phyloP scores from a whole-genome alignment of 1,140 invertebrate genomes.

The Dufourea novaeangliae region DNA sequence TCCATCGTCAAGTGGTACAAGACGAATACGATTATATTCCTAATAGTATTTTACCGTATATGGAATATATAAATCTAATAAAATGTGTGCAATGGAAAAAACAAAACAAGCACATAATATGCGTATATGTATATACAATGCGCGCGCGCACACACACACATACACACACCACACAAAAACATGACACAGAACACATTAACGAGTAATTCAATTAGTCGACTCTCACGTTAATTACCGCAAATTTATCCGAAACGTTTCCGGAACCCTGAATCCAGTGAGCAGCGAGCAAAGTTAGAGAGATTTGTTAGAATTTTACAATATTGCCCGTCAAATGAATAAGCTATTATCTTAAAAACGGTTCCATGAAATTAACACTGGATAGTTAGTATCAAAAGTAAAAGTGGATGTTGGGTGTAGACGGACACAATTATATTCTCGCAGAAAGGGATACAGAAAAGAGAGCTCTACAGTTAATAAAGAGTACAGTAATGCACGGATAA shows the following conservation, averaged over 20 bases:
- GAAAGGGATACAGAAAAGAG: neutral
- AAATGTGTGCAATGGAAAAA: neutral
- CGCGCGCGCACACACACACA: constrained; percentile 2
- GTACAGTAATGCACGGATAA: neutral
- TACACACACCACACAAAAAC: constrained; percentile 2
- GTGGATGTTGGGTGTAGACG: neutral
- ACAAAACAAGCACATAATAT: constrained; percentile 11
- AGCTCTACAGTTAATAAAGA: neutral
- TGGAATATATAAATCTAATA: neutral
- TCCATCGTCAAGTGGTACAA: neutral
- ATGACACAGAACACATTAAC: constrained; percentile 30
- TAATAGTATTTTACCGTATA: neutral
- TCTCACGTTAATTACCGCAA: constrained; percentile 78
- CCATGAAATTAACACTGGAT: constrained; percentile 37
- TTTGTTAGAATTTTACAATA: constrained; percentile 13
- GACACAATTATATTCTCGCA: neutral
- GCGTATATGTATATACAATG: neutral
- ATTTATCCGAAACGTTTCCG: constrained; percentile 76
- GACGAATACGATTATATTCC: neutral
- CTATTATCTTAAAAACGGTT: constrained; percentile 14
- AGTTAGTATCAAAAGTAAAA: constrained; percentile 56
- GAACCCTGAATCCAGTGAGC: constrained; percentile 71
- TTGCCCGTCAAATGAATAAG: neutral
- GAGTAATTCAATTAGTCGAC: constrained; percentile 51
- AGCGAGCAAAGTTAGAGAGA: constrained; percentile 67